A percentile compares a stretch with the other conserved stretches of the same genome.
These are phyloP conservation scores for Leuciscus idus DNA, from an alignment of 2,113 vertebrate genomes.

Conservation along the genomic window DNA sequence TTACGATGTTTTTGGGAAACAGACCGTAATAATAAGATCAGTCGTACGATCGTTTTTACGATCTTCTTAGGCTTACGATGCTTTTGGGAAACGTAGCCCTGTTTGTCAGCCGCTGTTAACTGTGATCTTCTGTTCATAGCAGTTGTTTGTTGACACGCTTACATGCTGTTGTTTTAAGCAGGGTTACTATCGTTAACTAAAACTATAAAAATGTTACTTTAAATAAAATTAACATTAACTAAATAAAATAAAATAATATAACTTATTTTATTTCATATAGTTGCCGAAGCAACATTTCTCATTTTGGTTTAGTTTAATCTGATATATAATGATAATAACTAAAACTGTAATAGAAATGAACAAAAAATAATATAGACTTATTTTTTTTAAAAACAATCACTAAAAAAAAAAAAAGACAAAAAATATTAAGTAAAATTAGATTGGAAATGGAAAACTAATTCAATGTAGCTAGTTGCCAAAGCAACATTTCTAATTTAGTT, in stretches of 20 bases:
- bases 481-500: too few relatives aligned
- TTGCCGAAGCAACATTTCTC: too few relatives aligned
- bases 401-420: background rate
- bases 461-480: too few relatives aligned
- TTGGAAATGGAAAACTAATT: background rate
- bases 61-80: too few relatives aligned
- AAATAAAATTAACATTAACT: background rate
- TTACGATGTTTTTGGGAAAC: too few relatives aligned
- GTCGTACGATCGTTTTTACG: too few relatives aligned
- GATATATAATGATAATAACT: background rate
- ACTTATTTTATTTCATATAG: background rate
- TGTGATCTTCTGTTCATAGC: background rate
- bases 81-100: too few relatives aligned
- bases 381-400: too few relatives aligned
- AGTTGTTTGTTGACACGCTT: background rate
- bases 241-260: background rate
- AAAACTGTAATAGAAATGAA: background rate
- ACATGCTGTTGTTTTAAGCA: background rate
- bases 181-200: background rate
- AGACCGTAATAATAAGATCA: too few relatives aligned
- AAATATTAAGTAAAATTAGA: background rate
- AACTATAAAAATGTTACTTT: background rate
- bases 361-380: background rate
- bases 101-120: background rate
- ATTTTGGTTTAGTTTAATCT: background rate